Percentiles rank a stretch among this genome's conserved stretches.
Conservation (phyloP, 2,113 vertebrate genomes). For the Eulemur macaco region DNA sequence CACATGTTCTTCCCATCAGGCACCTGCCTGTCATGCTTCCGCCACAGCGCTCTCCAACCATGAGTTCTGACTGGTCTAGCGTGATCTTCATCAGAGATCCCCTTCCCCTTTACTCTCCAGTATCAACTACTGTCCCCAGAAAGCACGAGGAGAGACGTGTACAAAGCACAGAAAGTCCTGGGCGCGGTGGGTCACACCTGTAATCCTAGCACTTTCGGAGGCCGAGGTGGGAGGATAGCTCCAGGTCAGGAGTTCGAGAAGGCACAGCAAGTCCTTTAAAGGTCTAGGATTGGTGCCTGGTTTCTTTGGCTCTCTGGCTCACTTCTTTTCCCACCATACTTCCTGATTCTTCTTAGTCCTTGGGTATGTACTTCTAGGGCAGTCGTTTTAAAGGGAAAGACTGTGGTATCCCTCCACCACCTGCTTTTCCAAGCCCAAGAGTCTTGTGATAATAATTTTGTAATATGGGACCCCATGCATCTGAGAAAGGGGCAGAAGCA, state of each 20-base stretch:
- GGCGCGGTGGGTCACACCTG: no score
- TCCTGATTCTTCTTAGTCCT: slow-evolving; percentile 33
- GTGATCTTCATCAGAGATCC: background rate
- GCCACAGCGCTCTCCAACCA: background rate
- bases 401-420: background rate
- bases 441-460: background rate
- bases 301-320: background rate
- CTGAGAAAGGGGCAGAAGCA: background rate
- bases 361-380: background rate
- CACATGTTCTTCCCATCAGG: background rate
- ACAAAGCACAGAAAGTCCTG: background rate
- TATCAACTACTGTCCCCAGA: background rate
- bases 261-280: slow-evolving; percentile 8
- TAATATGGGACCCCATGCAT: background rate
- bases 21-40: background rate
- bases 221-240: no score
- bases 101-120: background rate
- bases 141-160: background rate
- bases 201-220: no score
- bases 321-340: slow-evolving; percentile 19
- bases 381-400: slow-evolving; percentile 14
- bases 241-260: background rate
- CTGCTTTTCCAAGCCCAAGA: background rate
- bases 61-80: background rate
- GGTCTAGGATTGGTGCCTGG: background rate